These are phyloP conservation scores for Cyaniris semiargus DNA, from an alignment of 2,888 invertebrate species.

Conservation along the genomic window DNA sequence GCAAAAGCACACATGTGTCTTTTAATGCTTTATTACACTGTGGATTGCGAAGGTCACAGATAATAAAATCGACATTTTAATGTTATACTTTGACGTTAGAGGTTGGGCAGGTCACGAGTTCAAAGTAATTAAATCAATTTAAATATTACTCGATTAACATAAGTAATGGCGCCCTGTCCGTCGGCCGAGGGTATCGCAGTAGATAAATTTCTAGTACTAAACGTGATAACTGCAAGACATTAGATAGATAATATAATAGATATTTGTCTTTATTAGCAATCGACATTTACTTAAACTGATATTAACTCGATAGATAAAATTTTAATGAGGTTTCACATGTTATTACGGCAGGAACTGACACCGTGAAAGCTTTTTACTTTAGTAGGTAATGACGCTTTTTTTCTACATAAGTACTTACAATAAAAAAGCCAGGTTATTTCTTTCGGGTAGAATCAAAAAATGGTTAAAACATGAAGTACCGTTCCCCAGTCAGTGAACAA, in stretches of 20 bases:
- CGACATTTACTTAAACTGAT: neutral
- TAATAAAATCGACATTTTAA: constrained; percentile 26
- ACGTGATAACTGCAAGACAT: neutral
- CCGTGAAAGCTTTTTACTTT: neutral
- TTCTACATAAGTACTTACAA: neutral
- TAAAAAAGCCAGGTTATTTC: neutral
- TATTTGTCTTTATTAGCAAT: constrained; percentile 1
- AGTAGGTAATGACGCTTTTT: neutral
- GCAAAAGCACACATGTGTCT: neutral
- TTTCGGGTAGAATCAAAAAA: neutral
- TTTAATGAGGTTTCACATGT: neutral
- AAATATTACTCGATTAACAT: constrained; percentile 2
- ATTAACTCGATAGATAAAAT: neutral
- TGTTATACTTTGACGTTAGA: neutral
- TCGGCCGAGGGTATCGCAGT: neutral
- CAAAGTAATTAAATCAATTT: constrained; percentile 2
- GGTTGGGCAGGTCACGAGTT: neutral
- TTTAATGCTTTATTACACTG: neutral
- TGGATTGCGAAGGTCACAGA: neutral
- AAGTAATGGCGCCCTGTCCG: neutral
- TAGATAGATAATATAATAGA: neutral
- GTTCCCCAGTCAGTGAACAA: neutral
- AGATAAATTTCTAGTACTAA: neutral
- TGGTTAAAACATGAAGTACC: neutral
- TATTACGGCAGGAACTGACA: neutral